Evolutionary conservation across 2,888 invertebrate genomes (phyloP).

Genomic region (Labia minor): DNA sequence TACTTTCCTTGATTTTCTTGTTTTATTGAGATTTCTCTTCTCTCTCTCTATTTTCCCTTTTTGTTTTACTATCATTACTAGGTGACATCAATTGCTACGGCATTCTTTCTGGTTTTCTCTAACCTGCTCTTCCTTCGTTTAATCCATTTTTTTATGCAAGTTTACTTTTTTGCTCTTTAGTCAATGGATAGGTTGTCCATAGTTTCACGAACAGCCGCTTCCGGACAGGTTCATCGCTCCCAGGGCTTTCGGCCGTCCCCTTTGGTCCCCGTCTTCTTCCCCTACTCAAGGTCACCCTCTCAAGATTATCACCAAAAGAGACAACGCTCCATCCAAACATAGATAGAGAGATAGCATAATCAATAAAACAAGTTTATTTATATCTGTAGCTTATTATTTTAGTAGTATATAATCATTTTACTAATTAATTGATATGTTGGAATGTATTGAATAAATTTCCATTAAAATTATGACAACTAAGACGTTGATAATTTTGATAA

Average conservation of each 20-base stretch:
- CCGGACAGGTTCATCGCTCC: conserved; percentile 6
- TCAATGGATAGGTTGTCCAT: neutral
- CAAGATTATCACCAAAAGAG: too few species aligned
- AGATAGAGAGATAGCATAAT: too few species aligned
- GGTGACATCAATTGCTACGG: conserved; percentile 3
- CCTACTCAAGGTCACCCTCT: too few species aligned
- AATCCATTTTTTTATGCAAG: conserved; percentile 5
- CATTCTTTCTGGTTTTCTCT: conserved; percentile 13
- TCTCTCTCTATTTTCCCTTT: conserved; percentile 8
- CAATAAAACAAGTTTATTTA: too few species aligned
- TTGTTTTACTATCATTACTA: conserved; percentile 13
- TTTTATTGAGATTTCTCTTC: conserved; percentile 8
- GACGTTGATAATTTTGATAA: too few species aligned
- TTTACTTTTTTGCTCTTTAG: neutral
- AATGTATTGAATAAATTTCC: too few species aligned
- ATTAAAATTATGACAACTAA: too few species aligned
- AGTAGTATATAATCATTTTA: too few species aligned
- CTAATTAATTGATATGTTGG: too few species aligned
- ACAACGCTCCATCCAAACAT: too few species aligned
- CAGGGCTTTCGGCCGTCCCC: neutral
- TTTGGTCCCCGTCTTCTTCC: neutral
- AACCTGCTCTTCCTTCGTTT: conserved; percentile 13
- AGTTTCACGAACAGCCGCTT: neutral
- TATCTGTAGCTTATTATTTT: too few species aligned
- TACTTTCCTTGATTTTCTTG: conserved; percentile 13